phyloP scores from a whole-genome alignment of 2,888 invertebrate species.

The Drosophila kanekoi region DNA sequence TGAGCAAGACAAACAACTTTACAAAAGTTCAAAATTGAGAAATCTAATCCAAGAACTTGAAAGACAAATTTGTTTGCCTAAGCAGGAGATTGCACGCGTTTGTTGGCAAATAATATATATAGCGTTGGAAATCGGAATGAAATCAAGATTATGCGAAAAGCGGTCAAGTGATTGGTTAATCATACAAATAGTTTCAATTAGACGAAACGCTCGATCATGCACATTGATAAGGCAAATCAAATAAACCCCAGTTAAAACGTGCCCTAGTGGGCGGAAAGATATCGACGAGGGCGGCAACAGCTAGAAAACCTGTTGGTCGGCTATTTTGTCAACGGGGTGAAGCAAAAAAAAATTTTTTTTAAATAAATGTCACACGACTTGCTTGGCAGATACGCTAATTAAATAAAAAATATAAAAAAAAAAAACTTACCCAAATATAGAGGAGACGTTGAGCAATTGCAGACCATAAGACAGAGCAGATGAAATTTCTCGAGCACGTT shows the following conservation, averaged over 20 bases:
- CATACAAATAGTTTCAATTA: conserved; percentile 15
- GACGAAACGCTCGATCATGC: conserved; percentile 9
- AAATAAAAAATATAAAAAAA: conserved; percentile 21
- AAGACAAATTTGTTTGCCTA: background rate
- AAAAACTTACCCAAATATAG: conserved; percentile 85
- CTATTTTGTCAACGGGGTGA: background rate
- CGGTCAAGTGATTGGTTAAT: background rate
- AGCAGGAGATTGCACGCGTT: too few species aligned
- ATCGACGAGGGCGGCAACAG: conserved; percentile 8
- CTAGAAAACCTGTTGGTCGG: conserved; percentile 17
- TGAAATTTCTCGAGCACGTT: conserved; percentile 89
- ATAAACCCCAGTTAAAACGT: conserved; percentile 27
- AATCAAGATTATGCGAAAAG: background rate
- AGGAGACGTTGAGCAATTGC: conserved; percentile 88
- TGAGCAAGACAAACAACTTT: too few species aligned
- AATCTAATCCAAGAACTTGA: background rate
- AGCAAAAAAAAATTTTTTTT: conserved; percentile 7
- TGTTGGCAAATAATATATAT: background rate
- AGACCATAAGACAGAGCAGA: conserved; percentile 89
- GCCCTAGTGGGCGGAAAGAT: conserved; percentile 29
- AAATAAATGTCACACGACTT: conserved; percentile 34
- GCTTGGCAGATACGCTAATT: conserved; percentile 73
- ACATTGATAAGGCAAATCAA: conserved; percentile 54
- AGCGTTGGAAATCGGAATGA: background rate
- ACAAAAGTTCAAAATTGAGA: too few species aligned